Evolutionary conservation across 1,140 invertebrate species (phyloP).

Genomic region (Ostrea edulis): DNA sequence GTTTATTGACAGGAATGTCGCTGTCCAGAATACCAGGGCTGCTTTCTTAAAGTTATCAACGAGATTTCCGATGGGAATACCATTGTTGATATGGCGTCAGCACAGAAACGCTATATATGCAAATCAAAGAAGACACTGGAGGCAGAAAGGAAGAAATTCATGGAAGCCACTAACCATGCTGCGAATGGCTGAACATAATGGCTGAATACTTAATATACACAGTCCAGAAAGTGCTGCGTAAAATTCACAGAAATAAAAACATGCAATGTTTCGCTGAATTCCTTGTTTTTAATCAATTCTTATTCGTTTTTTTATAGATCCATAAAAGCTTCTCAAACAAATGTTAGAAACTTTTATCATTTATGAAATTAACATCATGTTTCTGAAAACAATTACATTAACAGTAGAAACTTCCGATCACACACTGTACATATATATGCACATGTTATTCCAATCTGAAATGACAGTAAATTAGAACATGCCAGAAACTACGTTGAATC

Average conservation of each 20-base stretch:
- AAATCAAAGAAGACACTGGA: slow-evolving; percentile 16
- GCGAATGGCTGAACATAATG: not conserved
- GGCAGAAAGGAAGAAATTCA: not conserved
- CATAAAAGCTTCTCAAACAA: too few relatives aligned
- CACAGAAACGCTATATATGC: slow-evolving; percentile 4
- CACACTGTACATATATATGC: too few relatives aligned
- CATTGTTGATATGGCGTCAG: not conserved
- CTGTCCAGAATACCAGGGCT: not conserved
- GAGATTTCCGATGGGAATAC: not conserved
- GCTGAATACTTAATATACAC: not conserved
- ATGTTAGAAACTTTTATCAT: too few relatives aligned
- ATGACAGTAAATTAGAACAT: too few relatives aligned
- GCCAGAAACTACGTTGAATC: too few relatives aligned
- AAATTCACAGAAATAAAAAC: not conserved
- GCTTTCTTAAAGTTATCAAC: not conserved
- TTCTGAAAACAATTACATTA: too few relatives aligned
- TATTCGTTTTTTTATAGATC: too few relatives aligned
- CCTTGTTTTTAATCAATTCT: too few relatives aligned
- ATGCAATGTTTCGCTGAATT: too few relatives aligned
- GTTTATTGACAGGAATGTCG: not conserved
- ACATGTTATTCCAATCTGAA: too few relatives aligned
- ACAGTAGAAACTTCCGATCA: too few relatives aligned
- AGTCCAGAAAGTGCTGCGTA: not conserved
- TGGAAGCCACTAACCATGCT: not conserved
- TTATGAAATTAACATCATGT: too few relatives aligned